Conservation (phyloP, 2,888 invertebrate genomes). For the Alloscopus bannaensis region DNA sequence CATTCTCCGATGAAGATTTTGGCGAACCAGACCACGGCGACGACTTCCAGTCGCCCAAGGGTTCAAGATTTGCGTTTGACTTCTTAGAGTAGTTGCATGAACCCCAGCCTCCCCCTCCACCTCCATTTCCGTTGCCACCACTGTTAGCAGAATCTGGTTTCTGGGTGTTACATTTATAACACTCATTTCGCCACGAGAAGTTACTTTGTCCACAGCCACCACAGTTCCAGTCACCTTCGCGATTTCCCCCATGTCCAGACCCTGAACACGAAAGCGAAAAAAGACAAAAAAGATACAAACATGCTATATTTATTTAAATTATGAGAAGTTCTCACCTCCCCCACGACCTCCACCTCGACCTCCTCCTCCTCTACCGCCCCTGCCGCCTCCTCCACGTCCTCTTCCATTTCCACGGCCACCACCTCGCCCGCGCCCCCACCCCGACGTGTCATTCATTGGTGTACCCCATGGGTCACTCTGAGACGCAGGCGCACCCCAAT, state of each 20-base stretch:
- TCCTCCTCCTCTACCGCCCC: constrained; percentile 25
- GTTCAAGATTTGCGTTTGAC: not conserved
- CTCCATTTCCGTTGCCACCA: constrained; percentile 27
- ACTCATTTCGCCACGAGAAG: constrained; percentile 12
- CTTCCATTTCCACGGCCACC: constrained; percentile 29
- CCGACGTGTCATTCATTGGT: not conserved
- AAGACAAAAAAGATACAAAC: not conserved
- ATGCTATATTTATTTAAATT: not conserved
- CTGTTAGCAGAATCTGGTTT: constrained; percentile 27
- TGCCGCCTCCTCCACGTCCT: constrained; percentile 5
- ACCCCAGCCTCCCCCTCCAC: not conserved
- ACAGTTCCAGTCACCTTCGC: constrained; percentile 41
- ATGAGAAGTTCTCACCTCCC: constrained; percentile 15
- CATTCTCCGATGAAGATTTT: not conserved
- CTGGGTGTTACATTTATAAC: constrained; percentile 31
- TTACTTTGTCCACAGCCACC: constrained; percentile 21
- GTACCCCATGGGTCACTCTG: constrained; percentile 1
- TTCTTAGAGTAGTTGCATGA: not conserved
- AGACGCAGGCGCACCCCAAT: not conserved
- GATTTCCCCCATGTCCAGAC: not conserved
- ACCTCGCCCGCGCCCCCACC: constrained; percentile 29
- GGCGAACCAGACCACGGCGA: not conserved
- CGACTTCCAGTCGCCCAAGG: not conserved
- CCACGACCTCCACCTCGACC: constrained; percentile 26
- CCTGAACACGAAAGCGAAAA: not conserved